Percentiles rank a stretch among this genome's conserved stretches.
Conservation (phyloP, 2,888 invertebrate species). For the Noctua pronuba region DNA sequence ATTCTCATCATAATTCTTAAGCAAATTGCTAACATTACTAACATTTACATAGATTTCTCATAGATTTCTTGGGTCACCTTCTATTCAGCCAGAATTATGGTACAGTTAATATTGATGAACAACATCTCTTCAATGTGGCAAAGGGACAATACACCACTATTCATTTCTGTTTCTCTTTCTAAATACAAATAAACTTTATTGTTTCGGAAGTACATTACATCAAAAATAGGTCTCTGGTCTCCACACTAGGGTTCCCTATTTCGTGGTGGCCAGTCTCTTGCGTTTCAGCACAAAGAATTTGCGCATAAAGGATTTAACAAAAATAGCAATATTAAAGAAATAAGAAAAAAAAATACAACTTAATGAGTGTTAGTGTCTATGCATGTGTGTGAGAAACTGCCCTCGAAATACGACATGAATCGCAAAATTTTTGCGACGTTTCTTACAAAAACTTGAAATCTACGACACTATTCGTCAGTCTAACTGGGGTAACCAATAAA, state of each 20-base stretch:
- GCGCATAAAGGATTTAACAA: no score
- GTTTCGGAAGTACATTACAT: no score
- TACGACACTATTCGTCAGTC: not conserved
- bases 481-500: constrained; percentile 14
- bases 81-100: not conserved
- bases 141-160: not conserved
- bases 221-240: no score
- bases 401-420: not conserved
- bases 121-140: not conserved
- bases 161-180: not conserved
- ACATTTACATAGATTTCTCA: not conserved
- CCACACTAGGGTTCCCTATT: no score
- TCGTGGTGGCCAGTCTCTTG: no score
- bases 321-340: no score
- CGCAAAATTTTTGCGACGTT: not conserved
- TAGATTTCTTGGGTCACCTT: not conserved
- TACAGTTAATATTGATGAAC: not conserved
- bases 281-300: no score
- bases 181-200: not conserved
- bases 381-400: no score
- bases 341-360: no score
- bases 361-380: no score
- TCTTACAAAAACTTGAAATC: not conserved
- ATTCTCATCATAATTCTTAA: constrained; percentile 19
- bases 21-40: no score